Conservation (phyloP, 2,888 invertebrate species). For the Oxycera nigricornis region DNA sequence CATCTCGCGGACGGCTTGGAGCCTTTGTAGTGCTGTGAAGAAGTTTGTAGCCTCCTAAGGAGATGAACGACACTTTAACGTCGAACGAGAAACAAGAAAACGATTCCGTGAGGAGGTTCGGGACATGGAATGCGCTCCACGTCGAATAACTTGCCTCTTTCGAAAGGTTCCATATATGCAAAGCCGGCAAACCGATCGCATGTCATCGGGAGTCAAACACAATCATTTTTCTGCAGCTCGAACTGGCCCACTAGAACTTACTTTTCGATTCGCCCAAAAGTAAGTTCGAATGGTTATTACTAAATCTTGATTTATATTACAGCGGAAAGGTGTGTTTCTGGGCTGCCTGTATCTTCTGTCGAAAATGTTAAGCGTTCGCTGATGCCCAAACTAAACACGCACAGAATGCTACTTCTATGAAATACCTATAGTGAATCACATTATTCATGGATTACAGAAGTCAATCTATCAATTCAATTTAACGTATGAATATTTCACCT, state of each 20-base stretch:
- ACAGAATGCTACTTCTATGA: too few relatives aligned
- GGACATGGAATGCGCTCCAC: not conserved
- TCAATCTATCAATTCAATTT: too few relatives aligned
- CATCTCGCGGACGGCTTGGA: not conserved
- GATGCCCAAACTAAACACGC: too few relatives aligned
- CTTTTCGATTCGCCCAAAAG: not conserved
- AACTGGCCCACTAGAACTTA: not conserved
- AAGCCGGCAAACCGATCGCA: not conserved
- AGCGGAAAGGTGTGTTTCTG: not conserved
- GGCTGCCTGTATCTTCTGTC: too few relatives aligned
- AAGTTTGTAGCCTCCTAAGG: not conserved
- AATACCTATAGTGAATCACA: too few relatives aligned
- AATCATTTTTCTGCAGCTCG: not conserved
- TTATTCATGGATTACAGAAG: too few relatives aligned
- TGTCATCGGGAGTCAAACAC: not conserved
- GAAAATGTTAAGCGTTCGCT: too few relatives aligned
- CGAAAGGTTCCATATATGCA: not conserved
- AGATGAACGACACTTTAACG: constrained; percentile 3
- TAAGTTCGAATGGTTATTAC: not conserved
- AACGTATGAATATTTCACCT: too few relatives aligned
- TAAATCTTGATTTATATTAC: not conserved
- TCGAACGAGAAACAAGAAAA: not conserved
- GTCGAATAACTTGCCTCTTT: not conserved
- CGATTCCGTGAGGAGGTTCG: not conserved
- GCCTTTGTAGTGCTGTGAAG: not conserved